Evolutionary conservation across 2,113 vertebrate species (phyloP).

Genomic region (Sylvia atricapilla): DNA sequence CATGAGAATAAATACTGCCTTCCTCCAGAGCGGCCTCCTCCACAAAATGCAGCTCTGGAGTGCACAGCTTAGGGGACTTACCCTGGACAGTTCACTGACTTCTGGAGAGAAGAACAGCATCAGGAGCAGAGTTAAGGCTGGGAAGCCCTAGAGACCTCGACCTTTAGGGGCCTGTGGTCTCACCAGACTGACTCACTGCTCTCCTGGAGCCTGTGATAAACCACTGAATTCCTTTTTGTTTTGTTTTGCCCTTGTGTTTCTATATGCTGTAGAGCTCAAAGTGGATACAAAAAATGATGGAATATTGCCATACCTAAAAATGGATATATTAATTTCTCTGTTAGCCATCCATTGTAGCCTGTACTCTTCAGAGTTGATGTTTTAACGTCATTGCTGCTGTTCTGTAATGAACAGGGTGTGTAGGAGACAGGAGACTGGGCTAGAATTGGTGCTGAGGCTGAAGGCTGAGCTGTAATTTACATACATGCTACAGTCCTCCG

Average conservation of each 20-base stretch:
- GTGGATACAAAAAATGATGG: background rate
- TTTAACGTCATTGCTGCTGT: background rate
- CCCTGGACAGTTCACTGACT: background rate
- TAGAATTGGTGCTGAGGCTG: background rate
- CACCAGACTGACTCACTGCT: background rate
- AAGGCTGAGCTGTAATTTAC: background rate
- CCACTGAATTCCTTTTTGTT: background rate
- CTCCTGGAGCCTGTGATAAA: background rate
- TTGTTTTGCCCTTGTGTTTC: background rate
- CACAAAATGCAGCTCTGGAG: background rate
- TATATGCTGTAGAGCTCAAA: background rate
- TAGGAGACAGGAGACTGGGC: background rate
- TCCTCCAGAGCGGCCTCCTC: background rate
- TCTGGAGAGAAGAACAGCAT: background rate
- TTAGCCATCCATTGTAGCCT: background rate
- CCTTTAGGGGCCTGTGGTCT: background rate
- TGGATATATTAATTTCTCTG: background rate
- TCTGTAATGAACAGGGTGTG: background rate
- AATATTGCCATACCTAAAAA: background rate
- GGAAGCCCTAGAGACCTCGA: background rate
- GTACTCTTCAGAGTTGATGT: background rate
- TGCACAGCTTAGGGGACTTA: accelerated
- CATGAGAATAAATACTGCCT: background rate
- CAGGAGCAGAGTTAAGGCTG: background rate
- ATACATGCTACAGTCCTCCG: background rate